Conservation (phyloP, 2,113 vertebrate species). For the Cottus gobio region DNA sequence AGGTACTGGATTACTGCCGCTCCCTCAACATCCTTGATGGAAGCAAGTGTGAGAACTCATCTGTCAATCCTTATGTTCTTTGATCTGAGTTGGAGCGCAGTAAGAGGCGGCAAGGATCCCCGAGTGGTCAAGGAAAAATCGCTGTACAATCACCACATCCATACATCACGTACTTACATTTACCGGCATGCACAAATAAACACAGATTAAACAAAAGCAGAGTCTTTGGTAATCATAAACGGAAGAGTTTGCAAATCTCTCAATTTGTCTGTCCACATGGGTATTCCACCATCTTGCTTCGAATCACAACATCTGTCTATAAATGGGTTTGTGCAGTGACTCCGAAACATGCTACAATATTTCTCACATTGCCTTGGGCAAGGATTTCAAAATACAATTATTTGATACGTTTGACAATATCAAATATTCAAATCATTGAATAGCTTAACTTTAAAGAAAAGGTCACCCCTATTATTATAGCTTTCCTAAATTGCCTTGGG, state of each 20-base stretch:
- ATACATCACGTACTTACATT: not conserved
- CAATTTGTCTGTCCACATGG: not conserved
- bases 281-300: constrained; percentile 5
- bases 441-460: not conserved
- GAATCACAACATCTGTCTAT: constrained; percentile 1
- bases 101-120: constrained; percentile 8
- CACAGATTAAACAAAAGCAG: not conserved
- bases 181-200: not conserved
- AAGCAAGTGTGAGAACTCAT: constrained; percentile 55
- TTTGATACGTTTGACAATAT: constrained; percentile 8
- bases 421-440: constrained; percentile 35
- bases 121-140: constrained; percentile 15
- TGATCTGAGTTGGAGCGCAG: constrained; percentile 27
- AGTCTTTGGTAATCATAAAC: not conserved
- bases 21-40: constrained; percentile 35
- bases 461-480: not conserved
- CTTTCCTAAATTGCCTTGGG: not conserved
- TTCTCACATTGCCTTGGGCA: constrained; percentile 4
- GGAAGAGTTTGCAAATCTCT: not conserved
- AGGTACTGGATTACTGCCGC: not conserved
- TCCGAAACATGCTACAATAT: not conserved
- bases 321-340: constrained; percentile 27
- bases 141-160: not conserved
- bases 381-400: constrained; percentile 26
- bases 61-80: constrained; percentile 57